A percentile compares a stretch with the other conserved stretches of the same genome.
These are phyloP conservation scores for Motacilla alba DNA, from an alignment of 2,113 vertebrate species.

Conservation along the genomic window DNA sequence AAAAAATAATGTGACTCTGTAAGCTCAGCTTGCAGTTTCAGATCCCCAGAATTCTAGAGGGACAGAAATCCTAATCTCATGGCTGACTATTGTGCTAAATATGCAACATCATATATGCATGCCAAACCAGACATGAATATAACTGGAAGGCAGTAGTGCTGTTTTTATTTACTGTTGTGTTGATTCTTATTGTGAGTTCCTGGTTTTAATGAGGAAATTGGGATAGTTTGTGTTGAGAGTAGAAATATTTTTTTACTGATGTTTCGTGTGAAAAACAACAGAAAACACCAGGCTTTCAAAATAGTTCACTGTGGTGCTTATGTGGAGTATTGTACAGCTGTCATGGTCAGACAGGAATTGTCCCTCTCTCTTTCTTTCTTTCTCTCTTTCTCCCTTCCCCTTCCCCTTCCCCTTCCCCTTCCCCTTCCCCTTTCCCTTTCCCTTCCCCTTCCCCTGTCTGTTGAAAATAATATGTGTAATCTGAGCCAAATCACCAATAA, in stretches of 20 bases:
- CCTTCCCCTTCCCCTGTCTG: neutral
- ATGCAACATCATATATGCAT: neutral
- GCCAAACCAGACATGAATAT: neutral
- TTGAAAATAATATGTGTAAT: neutral
- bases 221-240: neutral
- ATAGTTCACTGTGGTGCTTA: neutral
- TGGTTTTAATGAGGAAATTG: neutral
- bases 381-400: no score
- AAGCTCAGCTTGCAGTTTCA: neutral
- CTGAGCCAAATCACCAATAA: neutral
- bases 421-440: neutral
- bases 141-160: neutral
- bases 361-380: neutral
- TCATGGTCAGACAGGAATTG: neutral
- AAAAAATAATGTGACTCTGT: neutral
- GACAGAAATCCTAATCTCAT: neutral
- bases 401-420: no score
- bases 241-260: neutral
- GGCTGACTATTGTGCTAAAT: neutral
- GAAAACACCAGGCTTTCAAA: neutral
- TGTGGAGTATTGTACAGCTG: neutral
- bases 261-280: neutral
- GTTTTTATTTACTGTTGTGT: neutral
- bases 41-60: neutral
- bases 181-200: neutral